Conservation (phyloP, 2,113 vertebrate species). For the Bagarius yarrelli region DNA sequence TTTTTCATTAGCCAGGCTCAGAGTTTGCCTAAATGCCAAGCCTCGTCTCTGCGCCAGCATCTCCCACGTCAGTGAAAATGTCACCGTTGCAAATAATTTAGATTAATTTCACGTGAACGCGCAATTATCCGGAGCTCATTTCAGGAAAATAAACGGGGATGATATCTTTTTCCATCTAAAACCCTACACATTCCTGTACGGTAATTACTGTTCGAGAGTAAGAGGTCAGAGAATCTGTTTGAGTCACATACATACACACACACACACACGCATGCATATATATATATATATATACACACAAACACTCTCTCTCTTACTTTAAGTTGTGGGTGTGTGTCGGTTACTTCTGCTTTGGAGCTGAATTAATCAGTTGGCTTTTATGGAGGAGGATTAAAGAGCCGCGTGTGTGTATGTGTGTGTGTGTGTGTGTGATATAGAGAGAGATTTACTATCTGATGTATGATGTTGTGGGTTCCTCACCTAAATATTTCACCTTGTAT, state of each 20-base stretch:
- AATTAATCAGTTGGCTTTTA: constrained; percentile 2
- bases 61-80: constrained; percentile 27
- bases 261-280: no score
- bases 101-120: constrained; percentile 3
- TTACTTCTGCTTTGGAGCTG: not conserved
- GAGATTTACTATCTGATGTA: constrained; percentile 22
- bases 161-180: constrained; percentile 6
- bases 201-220: constrained; percentile 1
- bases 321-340: not conserved
- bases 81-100: constrained; percentile 21
- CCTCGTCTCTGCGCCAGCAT: not conserved
- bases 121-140: not conserved
- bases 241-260: no score
- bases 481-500: constrained; percentile 29
- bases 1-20: constrained; percentile 25
- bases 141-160: not conserved
- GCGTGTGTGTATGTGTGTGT: constrained; percentile 20
- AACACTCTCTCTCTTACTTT: not conserved
- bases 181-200: not conserved
- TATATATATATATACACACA: no score
- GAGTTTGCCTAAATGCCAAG: constrained; percentile 33
- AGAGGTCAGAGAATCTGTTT: not conserved
- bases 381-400: not conserved
- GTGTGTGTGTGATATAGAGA: not conserved
- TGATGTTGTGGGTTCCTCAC: constrained; percentile 3